These are phyloP conservation scores for Aptenodytes patagonicus DNA, from an alignment of 2,113 vertebrate species.

Conservation along the genomic window DNA sequence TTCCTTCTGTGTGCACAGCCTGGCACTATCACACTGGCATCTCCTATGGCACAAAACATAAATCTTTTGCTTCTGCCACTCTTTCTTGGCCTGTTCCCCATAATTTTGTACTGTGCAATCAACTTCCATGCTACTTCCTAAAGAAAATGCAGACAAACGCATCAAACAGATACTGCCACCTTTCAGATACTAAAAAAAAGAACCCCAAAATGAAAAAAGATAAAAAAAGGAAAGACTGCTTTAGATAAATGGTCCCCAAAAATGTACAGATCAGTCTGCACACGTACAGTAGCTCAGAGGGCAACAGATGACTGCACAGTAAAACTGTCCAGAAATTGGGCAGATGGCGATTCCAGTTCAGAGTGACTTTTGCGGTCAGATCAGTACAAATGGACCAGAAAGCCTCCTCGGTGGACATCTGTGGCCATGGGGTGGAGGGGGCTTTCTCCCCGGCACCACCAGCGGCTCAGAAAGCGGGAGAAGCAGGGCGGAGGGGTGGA, in stretches of 20 bases:
- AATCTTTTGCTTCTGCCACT: not conserved
- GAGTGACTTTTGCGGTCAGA: not conserved
- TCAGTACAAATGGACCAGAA: fast-evolving
- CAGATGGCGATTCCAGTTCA: not conserved
- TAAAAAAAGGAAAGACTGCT: not conserved
- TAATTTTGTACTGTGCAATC: not conserved
- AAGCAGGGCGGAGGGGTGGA: not conserved
- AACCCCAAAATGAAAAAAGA: not conserved
- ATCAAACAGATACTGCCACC: not conserved
- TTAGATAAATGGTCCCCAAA: not conserved
- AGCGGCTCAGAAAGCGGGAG: not conserved
- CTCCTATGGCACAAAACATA: not conserved
- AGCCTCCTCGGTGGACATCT: not conserved
- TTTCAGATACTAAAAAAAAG: not conserved
- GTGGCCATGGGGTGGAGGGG: not conserved
- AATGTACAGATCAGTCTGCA: not conserved
- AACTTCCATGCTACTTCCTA: not conserved
- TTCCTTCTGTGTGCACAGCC: not conserved
- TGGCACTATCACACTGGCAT: not conserved
- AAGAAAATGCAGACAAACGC: not conserved
- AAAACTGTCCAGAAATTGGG: not conserved
- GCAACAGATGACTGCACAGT: not conserved
- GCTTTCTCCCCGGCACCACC: not conserved
- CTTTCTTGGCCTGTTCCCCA: not conserved
- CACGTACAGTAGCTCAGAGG: not conserved